Evolutionary conservation across 2,797 vertebrate species (phyloP).

Genomic region (Microctenopoma steveboyesi): DNA sequence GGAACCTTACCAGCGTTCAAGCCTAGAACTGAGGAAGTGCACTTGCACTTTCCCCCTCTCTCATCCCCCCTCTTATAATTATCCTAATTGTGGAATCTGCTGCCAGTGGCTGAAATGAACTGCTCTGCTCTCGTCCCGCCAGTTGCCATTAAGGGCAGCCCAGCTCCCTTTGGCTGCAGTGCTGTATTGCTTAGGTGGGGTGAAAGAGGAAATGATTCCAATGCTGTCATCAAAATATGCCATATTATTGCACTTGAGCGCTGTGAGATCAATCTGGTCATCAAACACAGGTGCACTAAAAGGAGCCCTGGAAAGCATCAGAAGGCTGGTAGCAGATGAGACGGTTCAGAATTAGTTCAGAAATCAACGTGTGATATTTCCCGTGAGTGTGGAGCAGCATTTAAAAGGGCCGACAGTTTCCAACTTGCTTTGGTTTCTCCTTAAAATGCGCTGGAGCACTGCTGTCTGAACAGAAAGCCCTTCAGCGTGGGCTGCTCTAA

Average conservation of each 20-base stretch:
- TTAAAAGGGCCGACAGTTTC: conserved; percentile 24
- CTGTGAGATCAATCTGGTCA: conserved; percentile 42
- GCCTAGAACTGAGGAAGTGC: conserved; percentile 41
- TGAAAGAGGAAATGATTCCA: conserved; percentile 67
- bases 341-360: conserved; percentile 41
- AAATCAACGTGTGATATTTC: conserved; percentile 42
- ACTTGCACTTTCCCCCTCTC: conserved; percentile 30
- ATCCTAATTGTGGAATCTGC: conserved; percentile 77
- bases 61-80: conserved; percentile 61
- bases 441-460: conserved; percentile 8
- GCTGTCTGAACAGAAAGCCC: conserved; percentile 3
- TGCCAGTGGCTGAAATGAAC: conserved; percentile 69
- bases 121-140: conserved; percentile 60
- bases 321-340: conserved; percentile 16
- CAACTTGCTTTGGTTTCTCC: conserved; percentile 23
- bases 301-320: conserved; percentile 43
- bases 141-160: conserved; percentile 71
- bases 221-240: conserved; percentile 63
- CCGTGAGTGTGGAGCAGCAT: conserved; percentile 12
- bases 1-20: conserved; percentile 41
- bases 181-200: conserved; percentile 55
- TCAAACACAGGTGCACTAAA: conserved; percentile 56
- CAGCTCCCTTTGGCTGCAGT: conserved; percentile 44
- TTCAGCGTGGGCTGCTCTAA: background rate
- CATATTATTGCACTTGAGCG: conserved; percentile 50